Evolutionary conservation across 1,140 invertebrate species (phyloP).

Genomic region (Drosophila melanogaster): DNA sequence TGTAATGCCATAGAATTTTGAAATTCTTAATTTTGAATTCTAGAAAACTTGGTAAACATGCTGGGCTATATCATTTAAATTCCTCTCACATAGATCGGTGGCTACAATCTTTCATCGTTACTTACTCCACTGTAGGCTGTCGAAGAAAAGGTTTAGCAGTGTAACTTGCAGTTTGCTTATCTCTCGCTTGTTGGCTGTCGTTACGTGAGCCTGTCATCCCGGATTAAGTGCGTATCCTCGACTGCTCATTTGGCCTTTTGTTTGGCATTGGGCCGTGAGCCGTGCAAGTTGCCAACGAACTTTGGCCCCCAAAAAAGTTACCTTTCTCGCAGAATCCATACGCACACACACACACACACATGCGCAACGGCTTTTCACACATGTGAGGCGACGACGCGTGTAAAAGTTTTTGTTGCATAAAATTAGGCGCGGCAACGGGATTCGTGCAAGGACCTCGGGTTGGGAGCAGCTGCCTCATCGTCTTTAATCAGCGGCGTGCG

Average conservation of each 20-base stretch:
- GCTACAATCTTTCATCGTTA: slow-evolving; percentile 64
- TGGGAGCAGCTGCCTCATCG: slow-evolving; percentile 47
- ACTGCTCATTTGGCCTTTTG: slow-evolving; percentile 56
- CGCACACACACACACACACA: slow-evolving; percentile 7
- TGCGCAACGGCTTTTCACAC: slow-evolving; percentile 40
- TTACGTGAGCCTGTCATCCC: slow-evolving; percentile 70
- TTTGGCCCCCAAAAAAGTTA: slow-evolving; percentile 67
- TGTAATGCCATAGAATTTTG: too few relatives aligned
- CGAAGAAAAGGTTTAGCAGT: slow-evolving; percentile 22
- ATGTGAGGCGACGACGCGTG: slow-evolving; percentile 70
- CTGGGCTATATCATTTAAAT: slow-evolving; percentile 39
- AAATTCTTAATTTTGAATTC: not conserved
- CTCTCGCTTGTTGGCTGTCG: slow-evolving; percentile 57
- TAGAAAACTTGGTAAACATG: too few relatives aligned
- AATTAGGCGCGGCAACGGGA: slow-evolving; percentile 49
- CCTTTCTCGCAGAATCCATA: slow-evolving; percentile 31
- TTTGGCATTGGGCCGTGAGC: slow-evolving; percentile 41
- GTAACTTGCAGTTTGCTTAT: slow-evolving; percentile 73
- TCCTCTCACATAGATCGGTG: slow-evolving; percentile 27
- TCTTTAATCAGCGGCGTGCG: slow-evolving; percentile 75
- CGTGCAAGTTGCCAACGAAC: slow-evolving; percentile 32
- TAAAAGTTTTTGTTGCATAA: slow-evolving; percentile 79
- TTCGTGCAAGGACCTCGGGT: slow-evolving; percentile 6
- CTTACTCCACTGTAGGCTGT: slow-evolving; percentile 29
- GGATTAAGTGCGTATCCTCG: slow-evolving; percentile 74